Percentiles rank a stretch among this genome's conserved stretches.
These are phyloP conservation scores for Etheostoma perlongum DNA, from an alignment of 2,797 vertebrate genomes.

Conservation along the genomic window DNA sequence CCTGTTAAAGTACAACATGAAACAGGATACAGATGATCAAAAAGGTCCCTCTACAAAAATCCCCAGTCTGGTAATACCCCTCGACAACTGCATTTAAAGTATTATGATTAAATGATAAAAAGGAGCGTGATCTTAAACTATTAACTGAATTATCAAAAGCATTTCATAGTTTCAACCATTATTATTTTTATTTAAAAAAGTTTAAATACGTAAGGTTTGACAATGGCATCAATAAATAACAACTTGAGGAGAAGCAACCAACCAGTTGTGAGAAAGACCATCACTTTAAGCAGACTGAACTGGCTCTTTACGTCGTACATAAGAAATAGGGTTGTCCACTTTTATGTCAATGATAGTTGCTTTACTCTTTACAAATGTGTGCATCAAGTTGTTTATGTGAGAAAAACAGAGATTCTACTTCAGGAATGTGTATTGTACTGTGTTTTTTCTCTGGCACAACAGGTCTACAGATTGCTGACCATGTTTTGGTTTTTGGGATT, in stretches of 20 bases:
- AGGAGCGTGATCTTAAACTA: not conserved
- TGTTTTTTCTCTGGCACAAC: conserved; percentile 57
- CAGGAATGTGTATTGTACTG: not conserved
- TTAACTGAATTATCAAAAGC: not conserved
- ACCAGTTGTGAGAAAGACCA: not conserved
- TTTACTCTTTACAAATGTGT: too few relatives aligned
- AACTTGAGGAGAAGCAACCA: not conserved
- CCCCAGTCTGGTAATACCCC: not conserved
- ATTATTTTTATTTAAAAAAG: not conserved
- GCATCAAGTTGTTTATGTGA: not conserved
- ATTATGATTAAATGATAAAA: not conserved
- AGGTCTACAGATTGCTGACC: conserved; percentile 62
- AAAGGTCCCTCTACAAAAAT: not conserved
- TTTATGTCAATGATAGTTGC: not conserved
- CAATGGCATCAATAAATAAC: not conserved
- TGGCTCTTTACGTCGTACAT: not conserved
- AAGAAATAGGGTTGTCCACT: not conserved
- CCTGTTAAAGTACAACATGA: not conserved
- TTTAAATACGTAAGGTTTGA: not conserved
- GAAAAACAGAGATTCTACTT: conserved; percentile 8
- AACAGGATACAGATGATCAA: not conserved
- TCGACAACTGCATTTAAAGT: not conserved
- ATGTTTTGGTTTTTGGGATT: conserved; percentile 20
- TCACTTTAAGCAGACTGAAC: too few relatives aligned
- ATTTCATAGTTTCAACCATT: not conserved